A percentile compares a stretch with the other conserved stretches of the same genome.
Conservation (phyloP, 2,797 vertebrate genomes). For the Myotis planiceps region DNA sequence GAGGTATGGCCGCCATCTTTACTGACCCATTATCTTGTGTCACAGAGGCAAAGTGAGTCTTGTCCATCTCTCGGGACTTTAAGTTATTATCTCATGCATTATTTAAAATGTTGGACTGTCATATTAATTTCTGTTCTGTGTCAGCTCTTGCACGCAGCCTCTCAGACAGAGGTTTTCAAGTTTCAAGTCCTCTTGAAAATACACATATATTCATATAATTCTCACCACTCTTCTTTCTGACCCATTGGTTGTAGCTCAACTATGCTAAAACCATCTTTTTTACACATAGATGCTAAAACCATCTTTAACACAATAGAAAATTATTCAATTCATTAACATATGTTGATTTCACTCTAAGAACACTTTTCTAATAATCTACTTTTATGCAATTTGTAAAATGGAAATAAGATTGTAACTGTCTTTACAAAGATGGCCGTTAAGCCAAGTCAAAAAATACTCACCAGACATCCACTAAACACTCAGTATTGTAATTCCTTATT, state of each 20-base stretch:
- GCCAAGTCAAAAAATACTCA: not conserved
- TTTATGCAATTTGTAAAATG: not conserved
- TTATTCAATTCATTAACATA: not conserved
- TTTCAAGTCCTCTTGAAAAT: not conserved
- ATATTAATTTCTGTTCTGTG: not conserved
- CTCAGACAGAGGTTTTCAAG: not conserved
- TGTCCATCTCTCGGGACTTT: not conserved
- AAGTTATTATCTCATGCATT: not conserved
- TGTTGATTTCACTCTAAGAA: not conserved
- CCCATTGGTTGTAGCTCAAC: not conserved
- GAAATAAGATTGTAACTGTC: not conserved
- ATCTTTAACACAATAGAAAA: not conserved
- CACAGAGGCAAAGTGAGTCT: not conserved
- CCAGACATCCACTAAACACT: not conserved
- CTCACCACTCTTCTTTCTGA: not conserved
- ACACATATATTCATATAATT: no score
- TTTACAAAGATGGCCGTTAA: not conserved
- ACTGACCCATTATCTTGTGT: not conserved
- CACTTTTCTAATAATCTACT: not conserved
- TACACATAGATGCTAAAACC: not conserved
- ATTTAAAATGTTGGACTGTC: not conserved
- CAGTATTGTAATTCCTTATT: not conserved
- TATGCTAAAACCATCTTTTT: not conserved
- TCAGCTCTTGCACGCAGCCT: not conserved
- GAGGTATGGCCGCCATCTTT: conserved; percentile 88